phyloP scores from a whole-genome alignment of 2,113 vertebrate species.

The Ageneiosus marmoratus region DNA sequence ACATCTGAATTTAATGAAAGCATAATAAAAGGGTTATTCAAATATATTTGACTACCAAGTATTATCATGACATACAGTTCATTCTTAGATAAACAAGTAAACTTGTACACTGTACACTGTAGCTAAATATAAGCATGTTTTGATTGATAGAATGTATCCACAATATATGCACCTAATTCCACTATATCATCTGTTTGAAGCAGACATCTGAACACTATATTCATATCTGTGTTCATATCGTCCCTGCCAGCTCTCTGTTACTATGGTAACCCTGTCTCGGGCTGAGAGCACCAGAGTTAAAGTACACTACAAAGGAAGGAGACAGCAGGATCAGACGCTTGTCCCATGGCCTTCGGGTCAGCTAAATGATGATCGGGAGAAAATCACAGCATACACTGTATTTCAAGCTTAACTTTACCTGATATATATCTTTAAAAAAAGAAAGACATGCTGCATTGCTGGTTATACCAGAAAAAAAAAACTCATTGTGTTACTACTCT shows the following conservation, averaged over 20 bases:
- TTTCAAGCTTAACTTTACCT: background rate
- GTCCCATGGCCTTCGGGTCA: background rate
- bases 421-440: no score
- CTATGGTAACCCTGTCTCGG: slow-evolving; percentile 3
- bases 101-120: background rate
- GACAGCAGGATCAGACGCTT: background rate
- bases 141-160: background rate
- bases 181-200: background rate
- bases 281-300: background rate
- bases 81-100: background rate
- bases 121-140: background rate
- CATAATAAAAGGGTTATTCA: no score
- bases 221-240: background rate
- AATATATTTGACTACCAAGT: background rate
- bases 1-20: background rate
- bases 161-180: background rate
- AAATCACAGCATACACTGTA: background rate
- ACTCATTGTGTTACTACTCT: background rate
- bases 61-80: background rate
- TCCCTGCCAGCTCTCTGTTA: background rate
- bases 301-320: background rate
- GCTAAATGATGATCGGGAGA: background rate
- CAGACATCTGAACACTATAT: no score
- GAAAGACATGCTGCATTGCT: no score
- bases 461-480: no score